Percentiles rank a stretch among this genome's conserved stretches.
Evolutionary conservation across 2,888 invertebrate species (phyloP).

Genomic region (Anthophora plumipes): DNA sequence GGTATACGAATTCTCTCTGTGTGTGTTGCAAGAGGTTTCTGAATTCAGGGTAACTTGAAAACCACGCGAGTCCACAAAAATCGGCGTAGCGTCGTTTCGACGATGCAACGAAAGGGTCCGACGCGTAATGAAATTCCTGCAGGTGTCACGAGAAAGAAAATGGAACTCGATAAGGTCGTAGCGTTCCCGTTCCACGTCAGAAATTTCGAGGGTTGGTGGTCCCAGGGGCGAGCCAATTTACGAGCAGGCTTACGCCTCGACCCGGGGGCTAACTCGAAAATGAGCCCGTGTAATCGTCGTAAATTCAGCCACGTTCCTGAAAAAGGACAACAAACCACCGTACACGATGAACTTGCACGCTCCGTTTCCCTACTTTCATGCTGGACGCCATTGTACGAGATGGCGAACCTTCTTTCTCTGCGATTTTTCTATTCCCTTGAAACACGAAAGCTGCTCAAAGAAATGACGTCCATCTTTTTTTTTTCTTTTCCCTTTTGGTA

Average conservation of each 20-base stretch:
- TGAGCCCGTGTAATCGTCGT: conserved; percentile 61
- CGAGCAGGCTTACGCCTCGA: conserved; percentile 52
- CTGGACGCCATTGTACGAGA: not conserved
- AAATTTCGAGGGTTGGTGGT: conserved; percentile 34
- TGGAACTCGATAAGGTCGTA: conserved; percentile 39
- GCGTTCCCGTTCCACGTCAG: not conserved
- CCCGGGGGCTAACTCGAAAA: conserved; percentile 60
- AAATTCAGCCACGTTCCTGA: conserved; percentile 40
- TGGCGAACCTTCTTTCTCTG: not conserved
- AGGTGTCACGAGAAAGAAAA: conserved; percentile 40
- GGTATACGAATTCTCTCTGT: too few species aligned
- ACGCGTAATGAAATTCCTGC: conserved; percentile 46
- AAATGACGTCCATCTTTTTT: not conserved
- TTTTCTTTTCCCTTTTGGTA: too few species aligned
- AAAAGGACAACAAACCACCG: not conserved
- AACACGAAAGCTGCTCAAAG: not conserved
- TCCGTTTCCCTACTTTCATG: not conserved
- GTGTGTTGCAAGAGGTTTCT: not conserved
- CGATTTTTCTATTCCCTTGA: not conserved
- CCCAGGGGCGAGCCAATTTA: conserved; percentile 67
- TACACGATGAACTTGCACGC: not conserved
- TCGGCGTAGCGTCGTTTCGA: not conserved
- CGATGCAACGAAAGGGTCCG: not conserved
- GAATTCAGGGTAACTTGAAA: not conserved
- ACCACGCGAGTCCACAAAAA: not conserved